Evolutionary conservation across 2,888 invertebrate genomes (phyloP), one percentile per base, ranked within the genome.

Genomic region (Cantharis rufa): DNA sequence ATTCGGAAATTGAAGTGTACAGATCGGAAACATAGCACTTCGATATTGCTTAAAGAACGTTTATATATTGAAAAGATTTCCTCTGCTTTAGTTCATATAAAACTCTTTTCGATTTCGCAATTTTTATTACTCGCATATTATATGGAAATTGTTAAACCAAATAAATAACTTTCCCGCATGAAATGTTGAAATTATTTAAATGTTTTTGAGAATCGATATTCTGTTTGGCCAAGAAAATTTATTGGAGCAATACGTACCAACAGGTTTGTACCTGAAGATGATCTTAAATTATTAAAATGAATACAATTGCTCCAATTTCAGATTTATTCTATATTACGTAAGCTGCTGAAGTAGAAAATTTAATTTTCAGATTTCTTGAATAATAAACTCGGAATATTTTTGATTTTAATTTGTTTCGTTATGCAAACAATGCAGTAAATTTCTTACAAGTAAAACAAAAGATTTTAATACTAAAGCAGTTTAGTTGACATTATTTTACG

Each of bases 1-100:
- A 70, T 70, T 74, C 70, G 74, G 74, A 74, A 74, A 74, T 74
- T 32, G 70, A 70, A 74, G 74, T 69, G 62, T 74, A 69, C 74
- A 69, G 70, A 74, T 74, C 74, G 74, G 74, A 74, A 74, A 73
- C 73, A 69, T 69, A 69, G 70, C 74, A 74, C 74, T 74, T 69
- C 74, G 63, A 74, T 69, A 74, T 74, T 74, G 74, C 74, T 69
- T 70, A 66, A 18, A 24, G 24, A 66, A 66, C 64, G 64, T 66
- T 66, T 66, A 66, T 66, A 66, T 66, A 21, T 18, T 21, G 24
- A 66, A 15, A 24, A 66, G 18, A 21, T 63, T 66, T 66, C 64
- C 64, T 24, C 64, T 18, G 64, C 24, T 66, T 66, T 66, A 66
- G 21, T 66, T 66, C 64, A 66, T 66, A 66, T 66, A 18, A 21